Evolutionary conservation across 2,797 vertebrate species (phyloP).

Genomic region (Alosa sapidissima): DNA sequence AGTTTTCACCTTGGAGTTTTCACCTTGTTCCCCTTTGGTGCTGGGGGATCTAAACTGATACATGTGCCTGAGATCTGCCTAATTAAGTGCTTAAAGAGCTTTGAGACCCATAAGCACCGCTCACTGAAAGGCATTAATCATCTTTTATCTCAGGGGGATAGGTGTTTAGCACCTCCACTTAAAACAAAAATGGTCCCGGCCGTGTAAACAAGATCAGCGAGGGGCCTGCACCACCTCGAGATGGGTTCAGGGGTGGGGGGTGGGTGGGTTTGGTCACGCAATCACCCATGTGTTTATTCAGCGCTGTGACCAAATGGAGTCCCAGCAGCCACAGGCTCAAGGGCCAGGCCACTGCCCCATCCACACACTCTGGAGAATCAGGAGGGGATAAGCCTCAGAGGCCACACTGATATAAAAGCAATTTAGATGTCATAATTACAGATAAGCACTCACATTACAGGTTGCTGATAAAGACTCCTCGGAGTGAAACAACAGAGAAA

Average conservation of each 20-base stretch:
- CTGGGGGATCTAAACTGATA: constrained; percentile 56
- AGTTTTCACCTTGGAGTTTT: constrained; percentile 47
- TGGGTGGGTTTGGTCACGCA: not conserved
- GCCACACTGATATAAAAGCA: not conserved
- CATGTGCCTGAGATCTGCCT: constrained; percentile 65
- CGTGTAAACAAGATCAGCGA: constrained; percentile 71
- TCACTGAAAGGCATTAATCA: constrained; percentile 74
- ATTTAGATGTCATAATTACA: constrained; percentile 11
- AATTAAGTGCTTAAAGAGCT: constrained; percentile 75
- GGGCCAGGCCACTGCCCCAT: not conserved
- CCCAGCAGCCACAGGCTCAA: not conserved
- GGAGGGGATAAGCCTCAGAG: not conserved
- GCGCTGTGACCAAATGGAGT: constrained; percentile 72
- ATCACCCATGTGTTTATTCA: constrained; percentile 78
- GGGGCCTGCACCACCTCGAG: constrained; percentile 59
- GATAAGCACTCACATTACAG: not conserved
- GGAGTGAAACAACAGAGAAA: not conserved
- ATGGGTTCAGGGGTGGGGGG: not conserved
- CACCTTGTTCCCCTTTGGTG: constrained; percentile 56
- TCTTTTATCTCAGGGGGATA: constrained; percentile 73
- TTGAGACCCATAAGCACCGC: constrained; percentile 65
- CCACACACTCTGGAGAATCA: not conserved
- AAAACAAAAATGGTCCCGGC: constrained; percentile 70
- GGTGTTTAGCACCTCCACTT: constrained; percentile 69
- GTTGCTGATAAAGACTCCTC: not conserved